A percentile compares a stretch with the other conserved stretches of the same genome.
phyloP scores from a whole-genome alignment of 1,140 invertebrate genomes.

The Zaprionus nigranus region DNA sequence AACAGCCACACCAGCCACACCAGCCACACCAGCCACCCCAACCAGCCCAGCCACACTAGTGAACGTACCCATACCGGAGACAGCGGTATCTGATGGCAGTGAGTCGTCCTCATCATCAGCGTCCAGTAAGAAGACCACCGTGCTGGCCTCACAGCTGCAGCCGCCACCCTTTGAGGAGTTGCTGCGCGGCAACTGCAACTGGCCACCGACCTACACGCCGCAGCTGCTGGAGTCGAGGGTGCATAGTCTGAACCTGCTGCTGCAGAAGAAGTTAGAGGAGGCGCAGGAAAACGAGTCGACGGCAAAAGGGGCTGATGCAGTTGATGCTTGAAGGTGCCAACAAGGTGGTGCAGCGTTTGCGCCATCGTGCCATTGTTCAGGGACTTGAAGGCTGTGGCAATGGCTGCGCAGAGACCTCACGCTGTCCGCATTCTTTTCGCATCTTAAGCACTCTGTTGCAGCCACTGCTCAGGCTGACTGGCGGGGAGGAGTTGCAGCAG shows the following conservation, averaged over 20 bases:
- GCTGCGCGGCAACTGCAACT: background rate
- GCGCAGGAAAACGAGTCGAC: background rate
- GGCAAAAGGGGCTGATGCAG: background rate
- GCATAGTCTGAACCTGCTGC: slow-evolving; percentile 1
- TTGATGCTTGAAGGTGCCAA: background rate
- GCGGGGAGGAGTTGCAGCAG: background rate
- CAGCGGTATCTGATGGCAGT: too few species aligned
- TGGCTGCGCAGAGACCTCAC: background rate
- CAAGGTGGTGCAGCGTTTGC: background rate
- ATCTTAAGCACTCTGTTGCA: slow-evolving; percentile 1
- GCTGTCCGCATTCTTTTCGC: background rate
- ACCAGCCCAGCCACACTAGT: background rate
- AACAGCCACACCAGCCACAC: too few species aligned
- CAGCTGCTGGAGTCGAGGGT: background rate
- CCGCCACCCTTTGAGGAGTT: background rate
- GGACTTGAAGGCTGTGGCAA: background rate
- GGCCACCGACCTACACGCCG: background rate
- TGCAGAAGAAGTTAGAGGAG: slow-evolving; percentile 9
- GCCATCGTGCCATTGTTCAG: background rate
- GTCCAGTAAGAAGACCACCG: too few species aligned
- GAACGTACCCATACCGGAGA: too few species aligned
- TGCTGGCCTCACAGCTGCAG: background rate
- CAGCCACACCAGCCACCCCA: too few species aligned
- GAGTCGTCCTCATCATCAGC: too few species aligned
- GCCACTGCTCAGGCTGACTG: slow-evolving; percentile 10